Conservation (phyloP, 2,113 vertebrate species). For the Haemorhous mexicanus region DNA sequence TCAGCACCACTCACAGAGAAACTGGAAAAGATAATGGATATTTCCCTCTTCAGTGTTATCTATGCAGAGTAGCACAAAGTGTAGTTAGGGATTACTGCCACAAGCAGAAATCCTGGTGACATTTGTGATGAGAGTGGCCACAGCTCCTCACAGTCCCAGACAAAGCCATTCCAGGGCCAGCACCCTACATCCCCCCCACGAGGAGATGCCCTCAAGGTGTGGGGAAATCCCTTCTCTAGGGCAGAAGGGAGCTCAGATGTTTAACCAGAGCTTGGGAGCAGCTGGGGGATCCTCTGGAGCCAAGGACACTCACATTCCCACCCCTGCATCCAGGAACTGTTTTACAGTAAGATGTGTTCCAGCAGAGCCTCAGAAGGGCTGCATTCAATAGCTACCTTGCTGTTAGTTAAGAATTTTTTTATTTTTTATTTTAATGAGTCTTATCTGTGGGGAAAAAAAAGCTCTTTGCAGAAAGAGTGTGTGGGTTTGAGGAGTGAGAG, state of each 20-base stretch:
- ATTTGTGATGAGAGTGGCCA: neutral
- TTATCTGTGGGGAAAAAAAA: neutral
- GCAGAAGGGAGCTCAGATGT: neutral
- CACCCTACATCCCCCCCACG: fast-evolving
- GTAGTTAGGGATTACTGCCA: fast-evolving
- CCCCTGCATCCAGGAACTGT: neutral
- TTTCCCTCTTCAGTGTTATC: neutral
- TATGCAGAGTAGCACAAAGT: neutral
- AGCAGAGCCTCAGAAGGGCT: neutral
- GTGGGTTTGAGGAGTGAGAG: slow-evolving; percentile 30
- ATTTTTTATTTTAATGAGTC: neutral
- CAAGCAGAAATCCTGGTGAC: neutral
- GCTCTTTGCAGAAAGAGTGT: neutral
- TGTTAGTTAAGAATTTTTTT: neutral
- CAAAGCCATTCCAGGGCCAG: neutral
- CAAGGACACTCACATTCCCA: neutral
- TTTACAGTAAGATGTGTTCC: neutral
- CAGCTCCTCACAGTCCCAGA: fast-evolving
- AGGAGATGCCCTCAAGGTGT: neutral
- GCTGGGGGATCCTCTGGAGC: fast-evolving
- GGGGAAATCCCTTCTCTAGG: neutral
- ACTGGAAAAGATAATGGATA: fast-evolving
- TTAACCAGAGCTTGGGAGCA: neutral
- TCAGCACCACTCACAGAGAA: neutral
- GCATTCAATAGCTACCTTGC: neutral